Percentiles rank a stretch among this genome's conserved stretches.
Evolutionary conservation across 1,140 invertebrate species (phyloP).

Genomic region (Lordiphosa collinella): DNA sequence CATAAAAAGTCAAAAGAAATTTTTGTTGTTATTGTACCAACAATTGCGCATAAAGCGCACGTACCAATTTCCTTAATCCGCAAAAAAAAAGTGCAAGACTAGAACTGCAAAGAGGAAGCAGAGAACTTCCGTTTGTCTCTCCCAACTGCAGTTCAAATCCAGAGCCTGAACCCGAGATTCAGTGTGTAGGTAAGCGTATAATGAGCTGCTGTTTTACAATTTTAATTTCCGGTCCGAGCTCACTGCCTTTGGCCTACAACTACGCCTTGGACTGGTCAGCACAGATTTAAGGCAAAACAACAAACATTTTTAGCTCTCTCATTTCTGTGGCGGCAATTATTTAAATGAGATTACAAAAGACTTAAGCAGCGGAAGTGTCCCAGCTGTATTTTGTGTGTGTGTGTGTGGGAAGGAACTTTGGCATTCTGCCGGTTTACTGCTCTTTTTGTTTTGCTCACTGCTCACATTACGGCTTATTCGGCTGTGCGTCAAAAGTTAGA

Average conservation of each 20-base stretch:
- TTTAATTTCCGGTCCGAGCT: constrained; percentile 62
- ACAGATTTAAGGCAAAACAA: constrained; percentile 35
- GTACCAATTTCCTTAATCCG: constrained; percentile 9
- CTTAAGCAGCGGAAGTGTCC: constrained; percentile 68
- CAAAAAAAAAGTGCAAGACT: constrained; percentile 11
- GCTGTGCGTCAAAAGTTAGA: constrained; percentile 49
- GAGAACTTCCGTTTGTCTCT: background rate
- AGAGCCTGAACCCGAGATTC: constrained; percentile 1
- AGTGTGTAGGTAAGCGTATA: constrained; percentile 66
- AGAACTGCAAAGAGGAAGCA: too few species aligned
- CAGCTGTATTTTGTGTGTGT: constrained; percentile 47
- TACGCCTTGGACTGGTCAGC: constrained; percentile 20
- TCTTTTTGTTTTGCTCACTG: constrained; percentile 12
- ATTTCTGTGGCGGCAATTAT: constrained; percentile 52
- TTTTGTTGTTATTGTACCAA: constrained; percentile 6
- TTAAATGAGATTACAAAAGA: constrained; percentile 73
- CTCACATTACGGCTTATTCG: constrained; percentile 42
- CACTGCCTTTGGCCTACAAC: constrained; percentile 1
- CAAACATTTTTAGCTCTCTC: constrained; percentile 12
- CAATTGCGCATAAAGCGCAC: constrained; percentile 10
- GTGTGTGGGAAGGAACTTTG: constrained; percentile 8
- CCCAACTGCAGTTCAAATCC: constrained; percentile 3
- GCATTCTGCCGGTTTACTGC: constrained; percentile 10
- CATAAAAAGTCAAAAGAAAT: constrained; percentile 3
- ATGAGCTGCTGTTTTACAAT: constrained; percentile 74